Evolutionary conservation across 2,888 invertebrate genomes (phyloP), one percentile per base, ranked within the genome.

Genomic region (Odontocolon sp.): DNA sequence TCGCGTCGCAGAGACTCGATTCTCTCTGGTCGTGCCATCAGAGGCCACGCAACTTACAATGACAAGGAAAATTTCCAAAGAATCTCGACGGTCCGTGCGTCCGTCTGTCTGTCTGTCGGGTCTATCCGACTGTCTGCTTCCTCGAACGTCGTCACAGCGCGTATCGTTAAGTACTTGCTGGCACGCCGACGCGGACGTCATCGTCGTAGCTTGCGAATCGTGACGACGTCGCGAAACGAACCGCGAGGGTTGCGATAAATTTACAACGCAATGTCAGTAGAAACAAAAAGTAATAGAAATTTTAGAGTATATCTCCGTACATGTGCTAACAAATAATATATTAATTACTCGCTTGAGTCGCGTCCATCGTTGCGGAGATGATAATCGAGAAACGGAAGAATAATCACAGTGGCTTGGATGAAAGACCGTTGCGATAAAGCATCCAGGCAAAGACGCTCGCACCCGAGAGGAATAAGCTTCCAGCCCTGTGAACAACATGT

Each of bases 391-490:
- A n/a, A 16, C 16, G 28, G 14, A 1, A 0, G 8, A 28, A 5
- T 47, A 36, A 36, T 63, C 31, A 11, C 33, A 23, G 31, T 11
- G 50, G 31, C 36, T 69, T 18, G 21, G 36, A 23, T 18, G 38
- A 11, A 8, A 50, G 11, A 38, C 18, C 38, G 40, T 28, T 38
- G 14, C 80, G 77, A 23, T 81, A 81, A 38, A 87, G 59, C 42
- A 86, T 78, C 81, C 86, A 84, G 21, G 82, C 84, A 23, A 86
- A 63, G 33, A 87, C 59, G 45, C 76, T 61, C 47, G 50, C 83
- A 14, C 86, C 80, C 16, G 87, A 84, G 5, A 87, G 31, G 6
- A 87, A 4, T 5, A 86, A 14, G 18, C 86, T 79, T 63, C 87
- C 72, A 21, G 63, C 77, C 87, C 88, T 88, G 78, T 52, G 83